Percentiles rank a stretch among this genome's conserved stretches.
Conservation (phyloP, 2,888 invertebrate species). For the Euplagia quadripunctaria region DNA sequence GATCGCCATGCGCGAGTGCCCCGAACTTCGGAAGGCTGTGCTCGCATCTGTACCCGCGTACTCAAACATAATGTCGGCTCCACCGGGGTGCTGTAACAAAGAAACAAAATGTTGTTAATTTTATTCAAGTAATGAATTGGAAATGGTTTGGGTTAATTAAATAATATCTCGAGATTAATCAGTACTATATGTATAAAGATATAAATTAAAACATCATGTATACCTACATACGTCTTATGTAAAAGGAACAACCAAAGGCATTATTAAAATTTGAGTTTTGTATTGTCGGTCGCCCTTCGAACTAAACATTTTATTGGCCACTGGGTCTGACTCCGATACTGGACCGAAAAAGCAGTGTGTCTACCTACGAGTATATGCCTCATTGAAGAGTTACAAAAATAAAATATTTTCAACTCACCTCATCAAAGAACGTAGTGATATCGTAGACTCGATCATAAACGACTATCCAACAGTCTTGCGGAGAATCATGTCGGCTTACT, state of each 20-base stretch:
- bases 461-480: conserved; percentile 94
- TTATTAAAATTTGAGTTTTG: too few relatives aligned
- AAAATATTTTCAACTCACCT: conserved; percentile 80
- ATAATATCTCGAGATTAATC: too few relatives aligned
- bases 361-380: too few relatives aligned
- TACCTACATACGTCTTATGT: too few relatives aligned
- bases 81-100: conserved; percentile 92
- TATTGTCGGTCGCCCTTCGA: too few relatives aligned
- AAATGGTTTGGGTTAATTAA: not conserved
- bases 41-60: conserved; percentile 95
- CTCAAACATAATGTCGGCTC: conserved; percentile 93
- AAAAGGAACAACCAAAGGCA: too few relatives aligned
- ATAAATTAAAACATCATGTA: too few relatives aligned
- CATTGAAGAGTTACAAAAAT: not conserved
- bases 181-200: too few relatives aligned
- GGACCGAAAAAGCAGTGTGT: not conserved
- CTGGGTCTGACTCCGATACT: not conserved
- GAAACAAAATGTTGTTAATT: conserved; percentile 27
- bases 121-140: not conserved
- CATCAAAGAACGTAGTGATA: conserved; percentile 91
- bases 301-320: not conserved
- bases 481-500: conserved; percentile 91
- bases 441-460: conserved; percentile 95
- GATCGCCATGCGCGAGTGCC: conserved; percentile 90
- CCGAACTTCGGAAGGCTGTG: conserved; percentile 92